Percentiles rank a stretch among this genome's conserved stretches.
These are phyloP conservation scores for Boleophthalmus pectinirostris DNA, from an alignment of 2,113 vertebrate species.

Conservation along the genomic window DNA sequence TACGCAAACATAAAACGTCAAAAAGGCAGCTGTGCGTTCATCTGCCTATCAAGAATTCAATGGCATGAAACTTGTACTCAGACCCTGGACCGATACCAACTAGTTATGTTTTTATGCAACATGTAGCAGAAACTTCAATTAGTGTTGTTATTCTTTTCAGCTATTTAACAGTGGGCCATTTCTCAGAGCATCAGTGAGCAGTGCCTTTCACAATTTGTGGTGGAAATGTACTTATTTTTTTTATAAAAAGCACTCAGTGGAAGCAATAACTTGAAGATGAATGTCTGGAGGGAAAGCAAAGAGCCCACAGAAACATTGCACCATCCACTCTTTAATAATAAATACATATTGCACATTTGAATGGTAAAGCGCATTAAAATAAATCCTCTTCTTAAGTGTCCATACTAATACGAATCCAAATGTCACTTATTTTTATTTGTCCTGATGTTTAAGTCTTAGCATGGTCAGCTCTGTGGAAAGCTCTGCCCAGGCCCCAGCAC, in stretches of 20 bases:
- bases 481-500: slow-evolving; percentile 83
- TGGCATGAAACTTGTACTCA: neutral
- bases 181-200: too few species aligned
- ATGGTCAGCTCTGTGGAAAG: slow-evolving; percentile 68
- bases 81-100: neutral
- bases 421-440: neutral
- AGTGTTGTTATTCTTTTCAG: too few species aligned
- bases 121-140: too few species aligned
- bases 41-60: neutral
- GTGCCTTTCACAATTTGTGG: too few species aligned
- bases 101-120: too few species aligned
- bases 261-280: neutral
- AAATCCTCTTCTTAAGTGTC: neutral
- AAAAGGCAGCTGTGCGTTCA: neutral
- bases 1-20: neutral
- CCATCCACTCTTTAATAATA: neutral
- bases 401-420: neutral
- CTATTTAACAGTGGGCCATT: too few species aligned
- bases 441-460: neutral
- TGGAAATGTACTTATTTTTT: neutral
- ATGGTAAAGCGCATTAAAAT: neutral
- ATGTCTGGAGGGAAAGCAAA: neutral
- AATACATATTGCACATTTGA: neutral
- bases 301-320: neutral
- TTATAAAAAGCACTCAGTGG: neutral